Evolutionary conservation across 2,888 invertebrate genomes (phyloP).

Genomic region (Sycophila texana): DNA sequence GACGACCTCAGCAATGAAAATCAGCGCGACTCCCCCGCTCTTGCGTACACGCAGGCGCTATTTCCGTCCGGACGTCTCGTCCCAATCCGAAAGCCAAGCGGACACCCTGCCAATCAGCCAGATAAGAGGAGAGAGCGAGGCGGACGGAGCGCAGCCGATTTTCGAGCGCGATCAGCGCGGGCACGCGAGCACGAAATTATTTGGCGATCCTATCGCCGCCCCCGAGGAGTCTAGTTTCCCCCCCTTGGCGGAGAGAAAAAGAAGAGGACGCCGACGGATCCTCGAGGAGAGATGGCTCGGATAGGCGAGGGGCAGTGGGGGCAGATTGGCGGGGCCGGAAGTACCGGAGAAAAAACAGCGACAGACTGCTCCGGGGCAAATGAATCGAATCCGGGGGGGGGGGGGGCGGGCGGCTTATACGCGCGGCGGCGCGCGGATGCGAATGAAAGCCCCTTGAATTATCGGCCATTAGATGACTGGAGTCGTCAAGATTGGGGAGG

Average conservation of each 20-base stretch:
- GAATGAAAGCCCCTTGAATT: slow-evolving; percentile 58
- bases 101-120: slow-evolving; percentile 28
- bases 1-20: neutral
- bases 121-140: slow-evolving; percentile 14
- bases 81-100: slow-evolving; percentile 14
- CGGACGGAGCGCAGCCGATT: neutral
- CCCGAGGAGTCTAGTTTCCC: neutral
- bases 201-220: slow-evolving; percentile 52
- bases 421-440: slow-evolving; percentile 17
- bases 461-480: slow-evolving; percentile 63
- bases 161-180: neutral
- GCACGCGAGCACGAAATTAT: slow-evolving; percentile 36
- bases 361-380: slow-evolving; percentile 29
- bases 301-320: too few relatives aligned
- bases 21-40: neutral
- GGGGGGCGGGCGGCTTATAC: neutral
- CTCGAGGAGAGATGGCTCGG: too few relatives aligned
- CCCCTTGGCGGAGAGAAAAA: neutral
- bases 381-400: slow-evolving; percentile 58
- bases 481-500: slow-evolving; percentile 58
- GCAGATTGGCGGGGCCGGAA: too few relatives aligned
- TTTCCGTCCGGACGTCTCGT: neutral
- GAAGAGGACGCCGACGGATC: too few relatives aligned
- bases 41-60: neutral
- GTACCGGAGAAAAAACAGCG: too few relatives aligned